A percentile compares a stretch with the other conserved stretches of the same genome.
These are phyloP conservation scores for Linnaemya tessellans DNA, from an alignment of 2,888 invertebrate genomes.

Conservation along the genomic window DNA sequence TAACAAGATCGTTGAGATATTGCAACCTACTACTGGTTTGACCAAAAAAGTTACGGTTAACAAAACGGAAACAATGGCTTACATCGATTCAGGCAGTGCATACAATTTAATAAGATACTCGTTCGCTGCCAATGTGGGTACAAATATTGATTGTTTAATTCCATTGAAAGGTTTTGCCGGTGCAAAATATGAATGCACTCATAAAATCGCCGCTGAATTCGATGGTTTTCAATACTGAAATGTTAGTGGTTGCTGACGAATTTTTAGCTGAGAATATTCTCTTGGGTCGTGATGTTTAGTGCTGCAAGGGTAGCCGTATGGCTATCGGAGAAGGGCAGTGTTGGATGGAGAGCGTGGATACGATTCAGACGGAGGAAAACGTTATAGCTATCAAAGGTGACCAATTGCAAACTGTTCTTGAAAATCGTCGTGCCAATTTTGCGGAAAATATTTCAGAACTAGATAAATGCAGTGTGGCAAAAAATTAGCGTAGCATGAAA, in stretches of 20 bases:
- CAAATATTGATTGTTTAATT: neutral
- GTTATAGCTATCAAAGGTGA: constrained; percentile 2
- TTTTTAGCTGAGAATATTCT: constrained; percentile 9
- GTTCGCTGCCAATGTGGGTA: constrained; percentile 11
- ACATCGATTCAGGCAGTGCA: constrained; percentile 40
- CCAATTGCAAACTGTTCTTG: constrained; percentile 28
- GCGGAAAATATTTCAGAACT: constrained; percentile 51
- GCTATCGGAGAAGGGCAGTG: constrained; percentile 59
- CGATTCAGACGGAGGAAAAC: neutral
- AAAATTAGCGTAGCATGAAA: constrained; percentile 51
- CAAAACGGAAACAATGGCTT: constrained; percentile 5
- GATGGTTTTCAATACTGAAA: constrained; percentile 27
- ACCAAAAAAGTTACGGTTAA: constrained; percentile 17
- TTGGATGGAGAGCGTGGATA: constrained; percentile 39
- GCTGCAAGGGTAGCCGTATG: constrained; percentile 46
- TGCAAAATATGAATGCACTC: constrained; percentile 38
- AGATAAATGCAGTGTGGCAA: constrained; percentile 57
- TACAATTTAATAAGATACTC: constrained; percentile 20
- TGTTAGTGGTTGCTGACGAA: constrained; percentile 21
- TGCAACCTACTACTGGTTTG: neutral
- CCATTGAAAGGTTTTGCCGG: constrained; percentile 43
- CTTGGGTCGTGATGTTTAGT: constrained; percentile 39
- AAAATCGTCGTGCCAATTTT: constrained; percentile 24
- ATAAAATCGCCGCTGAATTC: constrained; percentile 43
- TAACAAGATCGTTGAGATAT: constrained; percentile 33